phyloP scores from a whole-genome alignment of 2,113 vertebrate genomes.

The Cebus imitator region DNA sequence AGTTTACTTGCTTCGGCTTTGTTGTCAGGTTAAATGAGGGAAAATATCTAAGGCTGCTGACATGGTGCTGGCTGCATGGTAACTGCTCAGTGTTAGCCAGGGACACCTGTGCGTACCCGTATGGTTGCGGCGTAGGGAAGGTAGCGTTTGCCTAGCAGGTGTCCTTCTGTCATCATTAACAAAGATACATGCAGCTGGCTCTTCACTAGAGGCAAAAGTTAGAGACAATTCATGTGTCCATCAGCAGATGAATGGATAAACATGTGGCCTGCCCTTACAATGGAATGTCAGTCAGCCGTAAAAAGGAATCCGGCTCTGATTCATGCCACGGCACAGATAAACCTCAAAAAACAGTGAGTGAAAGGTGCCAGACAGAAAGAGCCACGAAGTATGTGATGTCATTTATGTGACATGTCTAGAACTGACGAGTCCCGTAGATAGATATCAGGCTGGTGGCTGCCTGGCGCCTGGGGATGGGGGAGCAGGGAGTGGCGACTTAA shows the following conservation, averaged over 20 bases:
- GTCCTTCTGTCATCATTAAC: not conserved
- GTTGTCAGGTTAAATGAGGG: not conserved
- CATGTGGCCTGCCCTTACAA: fast-evolving
- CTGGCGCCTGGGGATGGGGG: not conserved
- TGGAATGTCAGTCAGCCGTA: not conserved
- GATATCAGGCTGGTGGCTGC: not conserved
- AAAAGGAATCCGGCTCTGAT: not conserved
- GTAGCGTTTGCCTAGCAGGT: not conserved
- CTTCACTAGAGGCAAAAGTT: not conserved
- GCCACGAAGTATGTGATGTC: fast-evolving
- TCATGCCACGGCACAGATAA: fast-evolving
- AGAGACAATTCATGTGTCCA: not conserved
- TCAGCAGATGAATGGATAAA: not conserved
- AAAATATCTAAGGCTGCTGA: too few relatives aligned
- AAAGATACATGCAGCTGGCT: fast-evolving
- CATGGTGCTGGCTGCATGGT: not conserved
- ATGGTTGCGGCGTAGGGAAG: fast-evolving
- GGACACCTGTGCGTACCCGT: not conserved
- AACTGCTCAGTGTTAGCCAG: not conserved
- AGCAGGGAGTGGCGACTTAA: fast-evolving
- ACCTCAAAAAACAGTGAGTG: not conserved
- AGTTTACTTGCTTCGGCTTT: fast-evolving
- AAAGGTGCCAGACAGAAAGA: not conserved
- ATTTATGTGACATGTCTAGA: not conserved
- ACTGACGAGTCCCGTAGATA: fast-evolving